A percentile compares a stretch with the other conserved stretches of the same genome.
Evolutionary conservation across 2,888 invertebrate species (phyloP).

Genomic region (Adela reaumurella): DNA sequence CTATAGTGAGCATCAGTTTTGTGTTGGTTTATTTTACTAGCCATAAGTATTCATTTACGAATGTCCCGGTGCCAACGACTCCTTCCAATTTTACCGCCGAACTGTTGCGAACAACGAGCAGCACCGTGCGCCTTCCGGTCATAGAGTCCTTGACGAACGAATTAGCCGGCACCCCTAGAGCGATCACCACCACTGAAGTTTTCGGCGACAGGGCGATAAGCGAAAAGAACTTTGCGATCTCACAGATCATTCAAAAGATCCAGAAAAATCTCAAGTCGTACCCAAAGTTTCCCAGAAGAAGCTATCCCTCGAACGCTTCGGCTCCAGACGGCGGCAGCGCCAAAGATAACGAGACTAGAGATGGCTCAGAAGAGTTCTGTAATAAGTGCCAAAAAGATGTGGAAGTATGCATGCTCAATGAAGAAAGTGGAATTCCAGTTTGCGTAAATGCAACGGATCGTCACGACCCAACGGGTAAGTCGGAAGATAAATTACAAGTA

Average conservation of each 20-base stretch:
- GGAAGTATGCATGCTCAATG: conserved; percentile 63
- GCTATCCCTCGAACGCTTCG: conserved; percentile 16
- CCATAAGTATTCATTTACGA: conserved; percentile 17
- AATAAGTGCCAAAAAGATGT: conserved; percentile 40
- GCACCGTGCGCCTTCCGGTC: neutral
- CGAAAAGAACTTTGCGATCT: conserved; percentile 23
- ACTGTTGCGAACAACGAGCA: neutral
- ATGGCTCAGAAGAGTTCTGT: conserved; percentile 41
- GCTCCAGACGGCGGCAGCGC: conserved; percentile 15
- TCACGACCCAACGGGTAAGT: conserved; percentile 57
- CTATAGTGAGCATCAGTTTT: conserved; percentile 48
- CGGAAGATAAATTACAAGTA: neutral
- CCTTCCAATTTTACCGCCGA: neutral
- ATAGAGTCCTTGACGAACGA: neutral
- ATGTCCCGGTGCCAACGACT: conserved; percentile 11
- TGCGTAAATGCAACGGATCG: conserved; percentile 51
- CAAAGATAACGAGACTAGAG: conserved; percentile 35
- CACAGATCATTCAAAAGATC: conserved; percentile 33
- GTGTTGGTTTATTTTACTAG: conserved; percentile 48
- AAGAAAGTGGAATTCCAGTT: conserved; percentile 54
- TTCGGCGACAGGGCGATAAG: conserved; percentile 15
- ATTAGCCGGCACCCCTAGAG: neutral
- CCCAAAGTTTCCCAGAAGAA: conserved; percentile 27
- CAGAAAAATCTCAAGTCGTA: conserved; percentile 44
- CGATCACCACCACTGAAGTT: conserved; percentile 20